Evolutionary conservation across 2,797 vertebrate genomes (phyloP), one percentile per base, ranked within the genome.

Genomic region (Enteromius viviparus): DNA sequence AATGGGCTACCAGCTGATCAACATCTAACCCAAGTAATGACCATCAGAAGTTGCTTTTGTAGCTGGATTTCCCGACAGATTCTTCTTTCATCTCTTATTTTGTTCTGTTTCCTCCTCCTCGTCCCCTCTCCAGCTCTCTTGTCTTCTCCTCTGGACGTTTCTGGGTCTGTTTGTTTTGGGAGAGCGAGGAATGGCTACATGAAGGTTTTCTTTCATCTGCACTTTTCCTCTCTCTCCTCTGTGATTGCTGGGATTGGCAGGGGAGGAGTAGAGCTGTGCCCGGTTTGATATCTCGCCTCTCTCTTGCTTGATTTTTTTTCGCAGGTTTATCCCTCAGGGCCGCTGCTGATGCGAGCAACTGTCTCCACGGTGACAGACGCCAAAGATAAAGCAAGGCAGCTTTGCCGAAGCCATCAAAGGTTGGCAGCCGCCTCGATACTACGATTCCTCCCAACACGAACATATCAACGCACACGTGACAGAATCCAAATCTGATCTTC

Each of bases 301-400:
- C 64, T 76, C 77, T 49, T 45, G 55, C n/a, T 40, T 40, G 37
- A 12, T 47, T 81, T 77, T 87, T 78, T 78, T 70, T 78, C 82
- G 34, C 82, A 87, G 89, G 84, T 90, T 88, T 88, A 90, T 89
- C 90, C 93, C 89, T 71, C 92, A 88, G 89, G 92, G 88, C 88
- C 87, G 89, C 77, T 89, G 91, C 92, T 92, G 94, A 93, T 92
- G 92, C 82, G 90, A 93, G 93, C 84, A 84, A 89, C 93, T 91
- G 93, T 94, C 93, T 92, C 93, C 91, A 91, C 88, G 78, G 93
- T 92, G 93, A 94, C 93, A 91, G 92, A 91, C 87, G 72, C 87
- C 58, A 86, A 93, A 71, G 93, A 94, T 93, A 92, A 93, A 93
- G 87, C 89, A 51, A 83, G 85, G 82, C 75, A 74, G 87, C 91